Evolutionary conservation across 2,797 vertebrate genomes (phyloP).

Genomic region (Acrossocheilus fasciatus): DNA sequence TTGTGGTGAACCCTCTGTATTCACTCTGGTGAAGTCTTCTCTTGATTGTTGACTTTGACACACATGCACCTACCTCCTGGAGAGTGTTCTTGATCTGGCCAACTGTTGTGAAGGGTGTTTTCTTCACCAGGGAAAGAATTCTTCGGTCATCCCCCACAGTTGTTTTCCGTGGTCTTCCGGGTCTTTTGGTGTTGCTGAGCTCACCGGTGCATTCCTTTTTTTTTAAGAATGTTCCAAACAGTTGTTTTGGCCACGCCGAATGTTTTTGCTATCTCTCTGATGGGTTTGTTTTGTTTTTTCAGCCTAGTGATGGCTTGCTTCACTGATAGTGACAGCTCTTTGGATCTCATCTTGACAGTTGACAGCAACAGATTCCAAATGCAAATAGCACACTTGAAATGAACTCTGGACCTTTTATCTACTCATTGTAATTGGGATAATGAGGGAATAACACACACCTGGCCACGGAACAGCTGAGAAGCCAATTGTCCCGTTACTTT

Average conservation of each 20-base stretch:
- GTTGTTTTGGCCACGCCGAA: neutral
- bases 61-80: conserved; percentile 47
- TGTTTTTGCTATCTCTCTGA: conserved; percentile 19
- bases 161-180: conserved; percentile 58
- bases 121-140: conserved; percentile 56
- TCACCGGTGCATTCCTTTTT: neutral
- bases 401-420: no score
- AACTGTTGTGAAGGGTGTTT: conserved; percentile 52
- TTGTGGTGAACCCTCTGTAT: no score
- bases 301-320: conserved; percentile 58
- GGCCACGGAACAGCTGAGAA: no score
- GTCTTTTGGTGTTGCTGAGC: conserved; percentile 57
- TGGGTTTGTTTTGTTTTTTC: conserved; percentile 56
- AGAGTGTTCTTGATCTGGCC: conserved; percentile 48
- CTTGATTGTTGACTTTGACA: conserved; percentile 22
- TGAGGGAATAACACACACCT: no score
- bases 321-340: conserved; percentile 53
- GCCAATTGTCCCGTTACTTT: conserved; percentile 29
- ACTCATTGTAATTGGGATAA: no score
- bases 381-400: no score
- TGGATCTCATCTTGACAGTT: conserved; percentile 54
- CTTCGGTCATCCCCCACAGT: conserved; percentile 56
- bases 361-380: conserved; percentile 13
- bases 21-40: no score
- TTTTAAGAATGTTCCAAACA: neutral